A percentile compares a stretch with the other conserved stretches of the same genome.
These are phyloP conservation scores for Salpingus planirostris DNA, from an alignment of 2,888 invertebrate genomes.

Conservation along the genomic window DNA sequence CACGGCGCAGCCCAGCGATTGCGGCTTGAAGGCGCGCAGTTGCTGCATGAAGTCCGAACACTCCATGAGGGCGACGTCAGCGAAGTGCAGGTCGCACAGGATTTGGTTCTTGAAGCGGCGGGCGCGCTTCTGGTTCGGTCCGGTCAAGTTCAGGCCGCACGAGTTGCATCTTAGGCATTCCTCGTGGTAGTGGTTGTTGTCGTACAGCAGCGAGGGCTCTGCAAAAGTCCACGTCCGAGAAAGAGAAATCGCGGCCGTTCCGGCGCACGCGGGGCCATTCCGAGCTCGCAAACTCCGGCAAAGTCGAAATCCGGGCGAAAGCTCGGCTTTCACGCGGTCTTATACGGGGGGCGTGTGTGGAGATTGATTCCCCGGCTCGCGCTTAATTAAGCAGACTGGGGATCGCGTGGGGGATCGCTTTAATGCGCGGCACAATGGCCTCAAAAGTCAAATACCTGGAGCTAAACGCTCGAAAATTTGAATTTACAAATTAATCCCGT, in stretches of 20 bases:
- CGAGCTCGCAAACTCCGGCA: too few species aligned
- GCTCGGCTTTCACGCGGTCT: too few species aligned
- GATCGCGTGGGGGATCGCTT: too few species aligned
- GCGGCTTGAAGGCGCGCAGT: slow-evolving; percentile 90
- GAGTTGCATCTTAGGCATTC: slow-evolving; percentile 96
- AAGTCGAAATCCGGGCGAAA: too few species aligned
- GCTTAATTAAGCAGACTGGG: too few species aligned
- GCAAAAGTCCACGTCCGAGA: too few species aligned
- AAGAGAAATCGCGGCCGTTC: too few species aligned
- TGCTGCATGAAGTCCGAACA: slow-evolving; percentile 97
- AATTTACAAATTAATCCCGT: slow-evolving; percentile 7
- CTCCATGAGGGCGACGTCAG: slow-evolving; percentile 95
- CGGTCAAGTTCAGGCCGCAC: slow-evolving; percentile 86
- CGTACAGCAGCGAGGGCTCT: slow-evolving; percentile 88
- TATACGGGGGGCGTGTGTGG: too few species aligned
- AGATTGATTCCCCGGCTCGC: too few species aligned
- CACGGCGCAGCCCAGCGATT: slow-evolving; percentile 90
- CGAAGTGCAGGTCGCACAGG: slow-evolving; percentile 92
- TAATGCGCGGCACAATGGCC: too few species aligned
- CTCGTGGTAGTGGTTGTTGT: slow-evolving; percentile 95
- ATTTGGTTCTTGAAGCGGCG: slow-evolving; percentile 76
- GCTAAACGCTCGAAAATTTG: not conserved
- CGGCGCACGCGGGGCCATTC: too few species aligned
- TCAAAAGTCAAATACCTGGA: too few species aligned
- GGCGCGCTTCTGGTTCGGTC: slow-evolving; percentile 65